These are phyloP conservation scores for Drosophila cardini DNA, from an alignment of 1,140 invertebrate species.

Conservation along the genomic window DNA sequence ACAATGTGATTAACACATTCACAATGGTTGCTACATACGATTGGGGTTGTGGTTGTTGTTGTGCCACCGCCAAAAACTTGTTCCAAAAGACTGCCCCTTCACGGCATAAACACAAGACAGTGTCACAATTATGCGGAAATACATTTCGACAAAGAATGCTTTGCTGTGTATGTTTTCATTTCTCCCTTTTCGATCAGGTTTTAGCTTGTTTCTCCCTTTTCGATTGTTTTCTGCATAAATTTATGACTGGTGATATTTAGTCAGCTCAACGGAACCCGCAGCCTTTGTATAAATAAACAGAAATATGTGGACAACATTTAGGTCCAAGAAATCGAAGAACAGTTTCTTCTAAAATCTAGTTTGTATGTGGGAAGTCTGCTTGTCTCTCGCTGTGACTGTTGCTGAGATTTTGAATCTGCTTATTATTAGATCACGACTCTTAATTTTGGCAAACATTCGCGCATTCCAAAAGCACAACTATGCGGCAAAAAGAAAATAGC, in stretches of 20 bases:
- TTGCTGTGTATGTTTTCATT: constrained; percentile 38
- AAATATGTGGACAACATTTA: constrained; percentile 59
- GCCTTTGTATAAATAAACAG: constrained; percentile 35
- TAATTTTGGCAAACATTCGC: constrained; percentile 79
- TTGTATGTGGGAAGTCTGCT: constrained; percentile 30
- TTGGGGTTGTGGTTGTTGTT: constrained; percentile 21
- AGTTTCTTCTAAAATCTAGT: constrained; percentile 4
- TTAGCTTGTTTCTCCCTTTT: constrained; percentile 32
- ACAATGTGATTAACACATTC: constrained; percentile 62
- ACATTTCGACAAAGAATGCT: constrained; percentile 51
- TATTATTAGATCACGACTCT: constrained; percentile 80
- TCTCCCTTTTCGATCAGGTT: constrained; percentile 38
- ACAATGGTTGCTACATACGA: constrained; percentile 22
- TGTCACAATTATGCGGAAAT: constrained; percentile 79
- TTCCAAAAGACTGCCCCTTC: constrained; percentile 48
- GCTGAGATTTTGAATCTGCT: constrained; percentile 51
- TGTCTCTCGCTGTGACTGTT: constrained; percentile 17
- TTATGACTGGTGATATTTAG: constrained; percentile 57
- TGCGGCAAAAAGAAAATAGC: constrained; percentile 30
- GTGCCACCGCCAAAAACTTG: constrained; percentile 64
- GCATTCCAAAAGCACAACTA: constrained; percentile 62
- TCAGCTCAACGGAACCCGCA: constrained; percentile 43
- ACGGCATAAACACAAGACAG: constrained; percentile 18
- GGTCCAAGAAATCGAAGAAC: constrained; percentile 17
- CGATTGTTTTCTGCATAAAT: constrained; percentile 53